Base-by-base conservation (phyloP, 2,888 invertebrate species). In the Dryobota labecula region DNA sequence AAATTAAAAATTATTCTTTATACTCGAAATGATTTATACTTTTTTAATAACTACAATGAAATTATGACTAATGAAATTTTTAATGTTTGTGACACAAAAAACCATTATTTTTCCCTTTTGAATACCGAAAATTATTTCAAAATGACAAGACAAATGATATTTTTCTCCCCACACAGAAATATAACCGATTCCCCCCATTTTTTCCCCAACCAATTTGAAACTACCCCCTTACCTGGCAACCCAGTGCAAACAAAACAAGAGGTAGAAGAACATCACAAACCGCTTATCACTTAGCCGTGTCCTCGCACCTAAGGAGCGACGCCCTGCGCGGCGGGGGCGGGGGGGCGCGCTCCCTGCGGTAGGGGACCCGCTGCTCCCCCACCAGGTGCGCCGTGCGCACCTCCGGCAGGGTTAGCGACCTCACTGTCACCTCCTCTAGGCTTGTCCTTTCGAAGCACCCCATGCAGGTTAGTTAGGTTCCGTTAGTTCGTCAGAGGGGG, bases 241-340 rank as follows among this genome's bases (percentile, higher is more conserved):
- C 83, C 20, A 30, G 73, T 66, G 65, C 68, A 71, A 13, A 66
- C 33, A 49, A 47, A 47, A 54, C 36, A 53, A 58, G 68, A 67
- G 66, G 53, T 41, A 84, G 57, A 60, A 15, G 72, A 67, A 60
- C 68, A 45, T 56, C 58, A 93, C 94, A 89, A 93, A 93, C 94
- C 94, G 88, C 85, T 36, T n/a, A 38, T 83, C 87, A 90, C 74
- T 83, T 87, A 80, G 89, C 53, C 61, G 61, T 82, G 83, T 92
- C 92, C 76, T 92, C 94, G 87, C 92, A 91, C 93, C 93, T 94
- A 85, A 91, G 88, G 67, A 92, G 92, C 18, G 94, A 92, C 61
- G 90, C 89, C 65, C 94, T 89, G 33, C 95, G 78, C 75, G 95
- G 95, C 84, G 95, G 95, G 86, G 95, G 95, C 80, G 93, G 92